A percentile compares a stretch with the other conserved stretches of the same genome.
These are phyloP conservation scores for Drosophila leonis DNA, from an alignment of 2,888 invertebrate genomes.

Conservation along the genomic window DNA sequence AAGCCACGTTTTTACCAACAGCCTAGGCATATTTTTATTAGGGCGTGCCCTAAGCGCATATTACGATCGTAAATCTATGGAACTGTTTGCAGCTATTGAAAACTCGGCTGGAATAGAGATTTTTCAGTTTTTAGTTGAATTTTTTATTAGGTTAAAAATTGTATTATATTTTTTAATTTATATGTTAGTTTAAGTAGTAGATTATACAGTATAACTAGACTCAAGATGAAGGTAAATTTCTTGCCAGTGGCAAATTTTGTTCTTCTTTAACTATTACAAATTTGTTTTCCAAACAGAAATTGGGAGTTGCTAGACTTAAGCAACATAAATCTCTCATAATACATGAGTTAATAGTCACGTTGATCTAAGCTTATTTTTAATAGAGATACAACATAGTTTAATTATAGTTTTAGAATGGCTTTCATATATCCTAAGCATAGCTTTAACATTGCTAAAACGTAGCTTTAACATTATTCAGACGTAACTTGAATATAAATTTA, in stretches of 20 bases:
- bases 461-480: not conserved
- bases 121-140: not conserved
- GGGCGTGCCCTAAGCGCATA: constrained; percentile 37
- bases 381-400: no score
- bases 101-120: not conserved
- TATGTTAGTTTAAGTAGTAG: no score
- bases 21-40: constrained; percentile 58
- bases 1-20: constrained; percentile 55
- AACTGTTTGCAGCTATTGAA: constrained; percentile 1
- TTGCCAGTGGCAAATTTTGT: no score
- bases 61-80: constrained; percentile 32
- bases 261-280: no score
- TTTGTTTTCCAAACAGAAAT: no score
- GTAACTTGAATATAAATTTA: not conserved
- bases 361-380: no score
- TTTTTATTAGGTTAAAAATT: not conserved
- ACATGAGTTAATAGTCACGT: no score
- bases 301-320: no score
- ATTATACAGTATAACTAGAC: no score
- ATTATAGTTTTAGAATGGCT: no score
- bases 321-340: no score
- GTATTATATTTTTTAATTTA: not conserved
- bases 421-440: not conserved
- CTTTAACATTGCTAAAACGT: not conserved
- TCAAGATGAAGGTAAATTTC: no score